A percentile compares a stretch with the other conserved stretches of the same genome.
Evolutionary conservation across 2,113 vertebrate genomes (phyloP).

Genomic region (Pyxicephalus adspersus): DNA sequence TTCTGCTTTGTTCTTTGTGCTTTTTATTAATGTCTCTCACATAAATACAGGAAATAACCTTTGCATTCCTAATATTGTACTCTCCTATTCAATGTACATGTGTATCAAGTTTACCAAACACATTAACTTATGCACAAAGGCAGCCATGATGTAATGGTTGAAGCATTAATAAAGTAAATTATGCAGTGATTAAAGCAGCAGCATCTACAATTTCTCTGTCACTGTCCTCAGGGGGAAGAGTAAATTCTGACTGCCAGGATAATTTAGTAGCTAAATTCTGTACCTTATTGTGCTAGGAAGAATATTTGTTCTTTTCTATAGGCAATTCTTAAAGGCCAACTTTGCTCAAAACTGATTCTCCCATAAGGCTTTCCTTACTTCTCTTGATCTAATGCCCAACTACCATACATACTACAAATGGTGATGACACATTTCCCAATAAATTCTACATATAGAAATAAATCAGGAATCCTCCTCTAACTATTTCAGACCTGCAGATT

Average conservation of each 20-base stretch:
- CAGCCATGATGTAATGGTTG: slow-evolving; percentile 5
- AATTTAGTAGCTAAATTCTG: slow-evolving; percentile 17
- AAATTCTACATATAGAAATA: too few relatives aligned
- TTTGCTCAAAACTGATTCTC: too few relatives aligned
- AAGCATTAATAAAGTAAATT: slow-evolving; percentile 38
- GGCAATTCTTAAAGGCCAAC: neutral
- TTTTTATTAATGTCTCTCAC: too few relatives aligned
- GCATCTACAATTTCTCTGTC: neutral
- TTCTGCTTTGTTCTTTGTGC: too few relatives aligned
- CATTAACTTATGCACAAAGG: slow-evolving; percentile 36
- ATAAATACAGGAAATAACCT: neutral
- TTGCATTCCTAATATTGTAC: slow-evolving; percentile 28
- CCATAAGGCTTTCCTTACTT: too few relatives aligned
- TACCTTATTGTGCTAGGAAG: neutral
- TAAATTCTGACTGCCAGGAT: slow-evolving; percentile 23
- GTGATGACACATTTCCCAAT: too few relatives aligned
- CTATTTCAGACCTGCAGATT: too few relatives aligned
- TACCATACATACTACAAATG: too few relatives aligned
- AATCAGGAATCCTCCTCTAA: too few relatives aligned
- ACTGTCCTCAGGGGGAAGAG: neutral
- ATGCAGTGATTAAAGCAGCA: slow-evolving; percentile 44
- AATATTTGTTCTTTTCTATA: slow-evolving; percentile 4
- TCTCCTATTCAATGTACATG: neutral
- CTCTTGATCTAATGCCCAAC: too few relatives aligned
- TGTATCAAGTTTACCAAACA: slow-evolving; percentile 7